Evolutionary conservation across 2,113 vertebrate genomes (phyloP), one percentile per base, ranked within the genome.

Genomic region (Oceanodroma tethys): DNA sequence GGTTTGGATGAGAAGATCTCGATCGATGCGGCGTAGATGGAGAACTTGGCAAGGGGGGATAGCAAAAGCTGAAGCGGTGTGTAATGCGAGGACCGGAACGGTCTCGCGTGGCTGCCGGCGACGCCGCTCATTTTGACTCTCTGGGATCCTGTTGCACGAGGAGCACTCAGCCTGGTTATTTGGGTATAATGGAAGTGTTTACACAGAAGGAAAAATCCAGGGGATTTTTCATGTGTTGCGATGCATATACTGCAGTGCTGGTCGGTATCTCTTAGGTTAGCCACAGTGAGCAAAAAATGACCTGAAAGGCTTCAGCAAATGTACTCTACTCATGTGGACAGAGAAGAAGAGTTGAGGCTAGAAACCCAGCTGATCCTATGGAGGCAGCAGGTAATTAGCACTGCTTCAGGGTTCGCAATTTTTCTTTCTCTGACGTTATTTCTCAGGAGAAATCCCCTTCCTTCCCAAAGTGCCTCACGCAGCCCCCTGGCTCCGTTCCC

Each of bases 1-100:
- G 76, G 55, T 22, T 75, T 88, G 81, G 86, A 88, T 48, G 83
- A 82, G 88, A 72, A 47, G 80, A 63, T 63, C 71, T 82, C n/a
- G 19, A 75, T 95, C 81, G 47, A 3, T 72, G 40, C 13, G 9
- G 67, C 15, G 4, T 42, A 40, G 93, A 43, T 68, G 59, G 43
- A 90, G 84, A 70, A 16, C 4, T 30, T 60, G 76, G 70, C 6
- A 16, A 66, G 82, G 70, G 53, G 23, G 34, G 55, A n/a, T 19
- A 18, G 27, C 15, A 27, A 42, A 19, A 53, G 53, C 73, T 62
- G 62, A 29, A 80, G 29, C 10, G 4, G 19, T 10, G 43, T 7
- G 2, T 47, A 5, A 21, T 17, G 19, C 0, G 3, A 79, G 88
- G 59, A 30, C 34, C 3, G 7, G 40, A 53, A 11, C 6, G 5